Evolutionary conservation across 2,797 vertebrate species (phyloP).

Genomic region (Chrosomus eos): DNA sequence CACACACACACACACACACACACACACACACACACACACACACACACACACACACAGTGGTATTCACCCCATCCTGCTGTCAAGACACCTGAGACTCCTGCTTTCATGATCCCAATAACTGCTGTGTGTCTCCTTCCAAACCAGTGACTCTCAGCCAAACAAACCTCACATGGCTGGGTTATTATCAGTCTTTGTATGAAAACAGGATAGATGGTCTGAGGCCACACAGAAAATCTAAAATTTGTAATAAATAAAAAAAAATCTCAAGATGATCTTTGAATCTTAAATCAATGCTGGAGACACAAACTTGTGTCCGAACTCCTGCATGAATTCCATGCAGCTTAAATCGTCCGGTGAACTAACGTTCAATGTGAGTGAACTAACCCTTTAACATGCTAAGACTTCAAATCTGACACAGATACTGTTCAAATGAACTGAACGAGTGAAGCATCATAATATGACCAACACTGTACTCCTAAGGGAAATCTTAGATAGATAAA

Average conservation of each 20-base stretch:
- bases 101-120: background rate
- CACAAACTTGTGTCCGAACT: background rate
- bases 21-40: background rate
- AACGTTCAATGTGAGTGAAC: too few species aligned
- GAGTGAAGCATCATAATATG: background rate
- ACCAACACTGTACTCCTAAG: background rate
- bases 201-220: background rate
- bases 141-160: slow-evolving; percentile 15
- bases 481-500: background rate
- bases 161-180: slow-evolving; percentile 11
- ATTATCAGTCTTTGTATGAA: background rate
- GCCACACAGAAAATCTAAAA: background rate
- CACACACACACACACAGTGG: slow-evolving; percentile 10
- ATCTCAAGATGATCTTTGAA: background rate
- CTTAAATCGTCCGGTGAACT: background rate
- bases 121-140: background rate
- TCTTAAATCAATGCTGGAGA: background rate
- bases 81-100: slow-evolving; percentile 10
- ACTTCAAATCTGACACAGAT: too few species aligned
- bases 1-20: slow-evolving; percentile 15
- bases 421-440: background rate
- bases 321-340: background rate
- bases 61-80: background rate
- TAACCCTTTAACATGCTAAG: too few species aligned
- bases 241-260: background rate